Evolutionary conservation across 2,888 invertebrate species (phyloP).

Genomic region (Sinhomidia bicolor): DNA sequence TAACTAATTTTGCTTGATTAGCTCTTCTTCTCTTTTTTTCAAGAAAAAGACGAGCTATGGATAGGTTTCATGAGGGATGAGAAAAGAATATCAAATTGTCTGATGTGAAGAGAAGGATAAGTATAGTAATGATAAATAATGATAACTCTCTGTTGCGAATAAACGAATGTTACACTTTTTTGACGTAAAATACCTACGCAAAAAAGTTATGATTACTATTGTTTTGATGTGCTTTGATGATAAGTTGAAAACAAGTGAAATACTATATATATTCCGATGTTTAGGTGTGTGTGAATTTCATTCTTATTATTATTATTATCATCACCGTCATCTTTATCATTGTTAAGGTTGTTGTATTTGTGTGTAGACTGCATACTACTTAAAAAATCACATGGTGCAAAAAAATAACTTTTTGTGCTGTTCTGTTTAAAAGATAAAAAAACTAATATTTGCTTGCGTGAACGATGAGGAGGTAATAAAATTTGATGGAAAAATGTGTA

Average conservation of each 20-base stretch:
- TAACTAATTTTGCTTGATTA: slow-evolving; percentile 61
- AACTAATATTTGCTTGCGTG: slow-evolving; percentile 19
- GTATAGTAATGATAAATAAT: neutral
- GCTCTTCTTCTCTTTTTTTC: too few relatives aligned
- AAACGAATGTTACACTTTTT: slow-evolving; percentile 1
- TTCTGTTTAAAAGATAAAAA: neutral
- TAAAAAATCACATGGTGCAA: neutral
- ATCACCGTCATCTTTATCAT: slow-evolving; percentile 1
- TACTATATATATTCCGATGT: neutral
- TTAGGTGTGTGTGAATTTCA: slow-evolving; percentile 38
- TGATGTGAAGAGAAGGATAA: slow-evolving; percentile 52
- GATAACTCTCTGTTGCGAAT: slow-evolving; percentile 32
- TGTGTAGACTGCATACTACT: too few relatives aligned
- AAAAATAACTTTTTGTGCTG: slow-evolving; percentile 5
- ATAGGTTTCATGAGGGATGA: slow-evolving; percentile 51
- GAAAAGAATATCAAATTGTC: slow-evolving; percentile 56
- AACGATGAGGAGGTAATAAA: slow-evolving; percentile 22
- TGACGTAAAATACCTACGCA: neutral
- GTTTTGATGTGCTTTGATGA: slow-evolving; percentile 25
- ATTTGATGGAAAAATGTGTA: slow-evolving; percentile 2
- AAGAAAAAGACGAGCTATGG: too few relatives aligned
- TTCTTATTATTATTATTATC: slow-evolving; percentile 11
- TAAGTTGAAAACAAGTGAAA: neutral
- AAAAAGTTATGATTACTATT: slow-evolving; percentile 4
- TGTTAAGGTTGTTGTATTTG: slow-evolving; percentile 23